Evolutionary conservation across 37 sponge, comb jelly and placozoan species (phyloP).

Genomic region (Crambe crambe): DNA sequence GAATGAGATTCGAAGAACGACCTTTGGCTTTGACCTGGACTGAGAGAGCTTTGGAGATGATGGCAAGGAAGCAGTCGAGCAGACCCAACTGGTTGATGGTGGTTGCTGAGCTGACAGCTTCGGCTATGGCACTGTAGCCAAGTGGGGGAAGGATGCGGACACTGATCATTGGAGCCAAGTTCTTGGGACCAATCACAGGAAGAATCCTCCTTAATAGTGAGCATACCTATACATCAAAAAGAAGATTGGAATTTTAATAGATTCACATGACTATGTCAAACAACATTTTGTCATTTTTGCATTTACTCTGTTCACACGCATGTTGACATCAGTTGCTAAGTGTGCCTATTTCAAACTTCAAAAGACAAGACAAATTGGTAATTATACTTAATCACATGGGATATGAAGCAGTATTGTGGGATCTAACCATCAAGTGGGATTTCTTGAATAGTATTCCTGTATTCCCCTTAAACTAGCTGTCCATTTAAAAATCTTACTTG

Average conservation of each 20-base stretch:
- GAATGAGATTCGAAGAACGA: constrained; percentile 57
- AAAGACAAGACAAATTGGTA: no score
- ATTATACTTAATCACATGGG: no score
- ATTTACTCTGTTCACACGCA: no score
- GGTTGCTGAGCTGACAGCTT: constrained; percentile 75
- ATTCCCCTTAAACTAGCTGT: no score
- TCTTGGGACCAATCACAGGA: constrained; percentile 80
- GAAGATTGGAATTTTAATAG: no score
- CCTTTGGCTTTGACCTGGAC: constrained; percentile 80
- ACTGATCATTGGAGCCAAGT: constrained; percentile 72
- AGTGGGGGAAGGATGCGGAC: constrained; percentile 77
- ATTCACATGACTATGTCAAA: no score
- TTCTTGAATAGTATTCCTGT: no score
- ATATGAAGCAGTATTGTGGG: no score
- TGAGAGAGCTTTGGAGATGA: constrained; percentile 80
- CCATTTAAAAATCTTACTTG: constrained; percentile 50
- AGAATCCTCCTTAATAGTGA: constrained; percentile 79
- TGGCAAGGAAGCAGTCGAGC: constrained; percentile 83
- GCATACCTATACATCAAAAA: constrained; percentile 41
- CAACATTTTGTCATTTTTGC: no score
- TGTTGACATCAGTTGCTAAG: no score
- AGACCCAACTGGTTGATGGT: constrained; percentile 72
- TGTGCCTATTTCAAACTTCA: no score
- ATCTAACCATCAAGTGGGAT: no score
- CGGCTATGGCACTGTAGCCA: constrained; percentile 85